Base-by-base conservation (phyloP, 2,888 invertebrate species). In the Bursaphelenchus okinawaensis region DNA sequence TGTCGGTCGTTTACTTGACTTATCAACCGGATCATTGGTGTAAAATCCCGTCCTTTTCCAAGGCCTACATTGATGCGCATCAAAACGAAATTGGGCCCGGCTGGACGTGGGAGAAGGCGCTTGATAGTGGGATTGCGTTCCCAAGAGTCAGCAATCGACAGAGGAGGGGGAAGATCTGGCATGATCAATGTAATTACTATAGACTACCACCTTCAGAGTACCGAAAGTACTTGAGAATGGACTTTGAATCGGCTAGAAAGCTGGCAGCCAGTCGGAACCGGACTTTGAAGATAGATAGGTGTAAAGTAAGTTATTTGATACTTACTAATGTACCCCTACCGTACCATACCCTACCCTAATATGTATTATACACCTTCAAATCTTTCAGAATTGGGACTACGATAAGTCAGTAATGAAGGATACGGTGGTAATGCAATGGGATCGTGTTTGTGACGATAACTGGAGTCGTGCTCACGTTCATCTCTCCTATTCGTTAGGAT, bases 21-120 rank as follows among this genome's bases (percentile, higher is more conserved):
- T 79, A 79, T 67, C 74, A 76, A 60, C 82, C 82, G 24, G 81
- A 82, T 63, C 81, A 82, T 72, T 79, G 80, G 76, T 82, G 80
- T 66, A 73, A 79, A 76, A 74, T 80, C 20, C 74, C 74, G 4
- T 72, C 68, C 57, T 79, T 78, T 72, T 76, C 75, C 52, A 70
- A 70, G 23, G 69, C 70, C 16, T 65, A 75, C 27, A 71, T 80
- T 57, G 70, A 74, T 52, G 52, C 55, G n/a, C 67, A 72, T 52
- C 22, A 55, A 28, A 65, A 65, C 52, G 63, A 68, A 7, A 75
- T 74, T 9, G 68, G 68, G 22, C 64, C 70, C 12, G 73, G 76
- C 31, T 77, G 77, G 69, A 77, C 73, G 0, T 80, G 80, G 80
- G 73, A 79, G 22, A 76, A 77, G 65, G 75, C 79, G 7, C 68